Evolutionary conservation across 2,888 invertebrate genomes (phyloP), one percentile per base, ranked within the genome.

Genomic region (Tiphia femorata): DNA sequence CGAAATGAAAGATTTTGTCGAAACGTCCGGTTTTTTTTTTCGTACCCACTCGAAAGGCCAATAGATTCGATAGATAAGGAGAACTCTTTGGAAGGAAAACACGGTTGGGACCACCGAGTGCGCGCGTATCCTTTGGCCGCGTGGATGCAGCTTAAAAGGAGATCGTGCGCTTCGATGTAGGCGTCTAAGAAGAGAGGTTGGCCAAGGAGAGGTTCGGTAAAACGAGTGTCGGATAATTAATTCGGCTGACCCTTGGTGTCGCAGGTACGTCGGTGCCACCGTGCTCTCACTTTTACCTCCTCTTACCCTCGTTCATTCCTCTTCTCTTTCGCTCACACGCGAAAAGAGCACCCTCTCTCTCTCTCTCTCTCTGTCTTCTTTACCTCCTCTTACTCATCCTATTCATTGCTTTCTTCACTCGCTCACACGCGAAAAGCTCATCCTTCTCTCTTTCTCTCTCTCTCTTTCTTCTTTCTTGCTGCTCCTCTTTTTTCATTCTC

Each of bases 211-310:
- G 58, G 58, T 62, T 70, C 56, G 48, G 60, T 63, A 57, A 66
- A 72, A 73, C 74, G 76, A 77, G 76, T 77, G 74, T 76, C 57
- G 68, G 68, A 72, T 78, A 78, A 78, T 77, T 77, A 77, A 77
- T 78, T 77, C 73, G 75, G 67, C 58, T 73, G 76, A 77, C 72
- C 71, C 72, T 49, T 62, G n/a, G 68, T 61, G 61, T 64, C 58
- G 17, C 42, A 51, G 41, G 23, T 21, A 37, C 47, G 21, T 48
- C 66, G 64, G 64, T 62, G 64, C 67, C 65, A 55, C 54, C 43
- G 37, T 37, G 56, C 33, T 50, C 14, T 37, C 43, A 42, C 41
- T 21, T 21, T 41, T 43, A 10, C 19, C 48, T 52, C 40, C 27
- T 25, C 21, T 21, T 23, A 44, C 29, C 21, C 29, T 30, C 16